Percentiles rank a stretch among this genome's conserved stretches.
These are phyloP conservation scores for Colletes gigas DNA, from an alignment of 1,140 invertebrate species.

Conservation along the genomic window DNA sequence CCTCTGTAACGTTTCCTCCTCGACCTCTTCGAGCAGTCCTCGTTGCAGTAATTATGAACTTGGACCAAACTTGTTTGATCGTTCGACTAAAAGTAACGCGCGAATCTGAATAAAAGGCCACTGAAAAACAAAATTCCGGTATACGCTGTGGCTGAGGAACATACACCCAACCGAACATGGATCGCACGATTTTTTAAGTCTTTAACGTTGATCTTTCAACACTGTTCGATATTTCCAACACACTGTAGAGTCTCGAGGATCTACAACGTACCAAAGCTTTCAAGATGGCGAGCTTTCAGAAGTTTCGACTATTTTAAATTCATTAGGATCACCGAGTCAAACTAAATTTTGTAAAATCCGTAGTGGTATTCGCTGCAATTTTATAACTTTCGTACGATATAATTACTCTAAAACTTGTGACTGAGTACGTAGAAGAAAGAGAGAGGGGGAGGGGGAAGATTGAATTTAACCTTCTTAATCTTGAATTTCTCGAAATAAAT, in stretches of 20 bases:
- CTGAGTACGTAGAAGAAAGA: not conserved
- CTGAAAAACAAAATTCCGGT: no score
- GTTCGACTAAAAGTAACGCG: no score
- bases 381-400: not conserved
- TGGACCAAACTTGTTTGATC: not conserved
- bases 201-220: not conserved
- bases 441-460: not conserved
- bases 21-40: constrained; percentile 5
- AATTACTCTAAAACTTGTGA: not conserved
- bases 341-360: not conserved
- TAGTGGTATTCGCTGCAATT: not conserved
- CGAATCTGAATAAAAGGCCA: no score
- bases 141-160: no score
- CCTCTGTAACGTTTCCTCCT: not conserved
- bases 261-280: not conserved
- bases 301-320: constrained; percentile 21
- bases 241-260: not conserved
- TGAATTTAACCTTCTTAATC: not conserved
- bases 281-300: not conserved
- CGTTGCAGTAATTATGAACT: constrained; percentile 8
- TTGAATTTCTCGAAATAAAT: no score
- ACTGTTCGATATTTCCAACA: not conserved
- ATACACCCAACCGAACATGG: no score
- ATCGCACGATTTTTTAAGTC: no score
- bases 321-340: not conserved